Base-by-base conservation (phyloP, 2,113 vertebrate species). In the Camelus dromedarius region DNA sequence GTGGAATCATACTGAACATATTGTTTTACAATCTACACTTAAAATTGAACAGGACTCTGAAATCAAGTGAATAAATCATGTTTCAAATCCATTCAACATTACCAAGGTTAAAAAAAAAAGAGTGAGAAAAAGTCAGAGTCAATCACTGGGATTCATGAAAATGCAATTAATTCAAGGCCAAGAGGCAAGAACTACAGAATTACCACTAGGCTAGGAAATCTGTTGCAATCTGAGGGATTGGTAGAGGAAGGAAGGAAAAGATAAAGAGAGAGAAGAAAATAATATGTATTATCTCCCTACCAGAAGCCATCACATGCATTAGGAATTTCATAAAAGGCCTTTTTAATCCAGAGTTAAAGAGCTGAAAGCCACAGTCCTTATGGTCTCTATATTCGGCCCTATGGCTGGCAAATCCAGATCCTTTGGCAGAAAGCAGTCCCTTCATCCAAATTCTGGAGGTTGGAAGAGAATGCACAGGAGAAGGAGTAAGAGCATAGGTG, bases 101-200 rank as follows among this genome's bases (percentile, higher is more conserved):
- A 46, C 38, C 35, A 62, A 92, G 22, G 14, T 46, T 91, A 54
- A 50, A 19, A 50, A 19, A 32, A 72, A 93, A 86, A 30, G 2
- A 16, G 6, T 32, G 8, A 95, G 26, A 20, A 83, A 83, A 84
- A 42, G 11, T 56, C 66, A 62, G 77, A 62, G 35, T 60, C 75
- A 90, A 62, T 66, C 20, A 28, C 32, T n/a, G 62, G 22, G 12
- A 94, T 46, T 92, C 54, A 14, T 62, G 38, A 87, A 87, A 76
- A 75, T 50, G 54, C 28, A 93, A 67, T 92, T 62, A 87, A 82
- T 15, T 85, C 52, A 93, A 81, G 94, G 24, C 28, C 16, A 73
- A 56, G 32, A 84, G 28, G 32, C 66, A 95, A 90, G 64, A 87
- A 86, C 73, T 72, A 42, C 9, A 80, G 22, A 54, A 69, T 60